These are phyloP conservation scores for Solen grandis DNA, from an alignment of 1,140 invertebrate species.

Conservation along the genomic window DNA sequence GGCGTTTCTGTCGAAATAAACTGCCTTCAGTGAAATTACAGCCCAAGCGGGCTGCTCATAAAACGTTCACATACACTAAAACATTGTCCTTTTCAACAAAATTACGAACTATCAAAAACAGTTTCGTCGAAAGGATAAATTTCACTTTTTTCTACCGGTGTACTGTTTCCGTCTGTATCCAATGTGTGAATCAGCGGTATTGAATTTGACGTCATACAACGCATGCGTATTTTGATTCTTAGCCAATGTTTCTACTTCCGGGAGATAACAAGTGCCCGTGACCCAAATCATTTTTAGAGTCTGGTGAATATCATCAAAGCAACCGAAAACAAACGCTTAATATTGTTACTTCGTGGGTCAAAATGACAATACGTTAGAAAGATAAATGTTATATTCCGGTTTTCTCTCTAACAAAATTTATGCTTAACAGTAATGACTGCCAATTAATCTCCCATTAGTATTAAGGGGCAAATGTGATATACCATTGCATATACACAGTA, in stretches of 20 bases:
- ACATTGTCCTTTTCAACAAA: constrained; percentile 19
- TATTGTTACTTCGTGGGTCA: constrained; percentile 38
- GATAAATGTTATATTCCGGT: background rate
- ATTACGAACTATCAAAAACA: constrained; percentile 15
- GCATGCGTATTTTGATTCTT: constrained; percentile 54
- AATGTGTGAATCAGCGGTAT: constrained; percentile 69
- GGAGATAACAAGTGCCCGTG: constrained; percentile 47
- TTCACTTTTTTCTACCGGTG: constrained; percentile 29
- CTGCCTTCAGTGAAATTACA: no score
- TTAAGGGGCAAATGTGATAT: background rate
- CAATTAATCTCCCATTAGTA: background rate
- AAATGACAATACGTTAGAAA: constrained; percentile 1
- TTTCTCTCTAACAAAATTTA: background rate
- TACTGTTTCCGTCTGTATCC: constrained; percentile 27
- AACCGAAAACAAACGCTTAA: constrained; percentile 27
- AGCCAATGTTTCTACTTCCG: constrained; percentile 36
- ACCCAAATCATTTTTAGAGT: constrained; percentile 16
- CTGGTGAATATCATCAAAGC: no score
- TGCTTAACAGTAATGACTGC: no score
- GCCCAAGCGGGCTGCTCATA: constrained; percentile 5
- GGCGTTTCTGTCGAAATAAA: no score
- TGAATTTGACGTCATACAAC: constrained; percentile 69
- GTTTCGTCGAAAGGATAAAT: constrained; percentile 8
- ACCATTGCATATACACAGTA: background rate
- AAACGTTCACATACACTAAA: constrained; percentile 10